Base-by-base conservation (phyloP, 30 jellyfish, hydroid and myxozoan species). In the Cassiopea xamachana region DNA sequence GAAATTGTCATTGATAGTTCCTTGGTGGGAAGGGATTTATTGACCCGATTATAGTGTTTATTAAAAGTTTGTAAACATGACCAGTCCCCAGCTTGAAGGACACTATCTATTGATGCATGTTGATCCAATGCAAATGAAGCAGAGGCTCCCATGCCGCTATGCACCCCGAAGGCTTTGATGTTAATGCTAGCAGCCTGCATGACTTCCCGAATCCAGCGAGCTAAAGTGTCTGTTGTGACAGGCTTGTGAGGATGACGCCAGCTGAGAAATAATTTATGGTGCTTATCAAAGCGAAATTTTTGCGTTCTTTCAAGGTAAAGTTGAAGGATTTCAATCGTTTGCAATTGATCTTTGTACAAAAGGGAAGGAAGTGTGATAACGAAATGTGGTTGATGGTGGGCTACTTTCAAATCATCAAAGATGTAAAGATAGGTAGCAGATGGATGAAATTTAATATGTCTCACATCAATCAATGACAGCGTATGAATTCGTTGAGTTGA, bases 191-290 rank as follows among this genome's bases (percentile, higher is more conserved):
- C 39, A 27, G 39, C 39, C 39, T 27, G 39, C 90, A 81, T 48
- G 49, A 55, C 90, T 19, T 48, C 68, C 43, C 46, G 58, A 17
- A 83, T 83, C 91, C 91, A 83, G 58, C 85, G 73, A 48, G 85
- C 83, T 19, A 81, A 9, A 14, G 81, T 81, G 16, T 62, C 81
- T 49, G 90, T 39, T 44, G 50, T 60, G 51, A 81, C 90, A 7
- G 80, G 81, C 27, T 47, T 27, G 16, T 55, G 90, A 46, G 81
- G 90, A 39, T 62, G 80, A 13, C 47, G 49, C 18, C 64, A 58
- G 14, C 61, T 59, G 55, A 81, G 60, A 19, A 81, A 69, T 1
- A 81, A 46, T 39, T 60, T 48, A 67, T 39, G 12, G 12, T 3
- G 12, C 12, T 10, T 55, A 10, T 55, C 64, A 55, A 55, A 55